Evolutionary conservation across 2,888 invertebrate species (phyloP).

Genomic region (Tinea trinotella): DNA sequence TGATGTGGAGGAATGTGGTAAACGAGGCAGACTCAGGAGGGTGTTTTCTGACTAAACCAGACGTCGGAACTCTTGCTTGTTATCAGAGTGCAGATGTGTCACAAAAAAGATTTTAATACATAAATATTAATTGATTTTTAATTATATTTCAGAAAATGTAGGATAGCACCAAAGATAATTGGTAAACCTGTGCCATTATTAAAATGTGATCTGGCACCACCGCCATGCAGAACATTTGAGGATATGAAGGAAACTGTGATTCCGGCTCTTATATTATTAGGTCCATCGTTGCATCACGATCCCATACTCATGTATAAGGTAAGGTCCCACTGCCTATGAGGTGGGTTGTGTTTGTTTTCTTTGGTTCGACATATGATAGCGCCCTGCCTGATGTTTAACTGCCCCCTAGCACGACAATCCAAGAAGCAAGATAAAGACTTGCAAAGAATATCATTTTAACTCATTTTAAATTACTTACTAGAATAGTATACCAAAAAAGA

Average conservation of each 20-base stretch:
- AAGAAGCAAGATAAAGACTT: too few species aligned
- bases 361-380: too few species aligned
- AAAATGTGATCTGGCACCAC: conserved; percentile 74
- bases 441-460: too few species aligned
- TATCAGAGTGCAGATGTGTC: too few species aligned
- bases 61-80: too few species aligned
- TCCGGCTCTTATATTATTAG: conserved; percentile 88
- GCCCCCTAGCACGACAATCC: too few species aligned
- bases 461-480: too few species aligned
- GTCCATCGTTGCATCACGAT: conserved; percentile 90
- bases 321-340: conserved; percentile 22
- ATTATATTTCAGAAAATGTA: conserved; percentile 76
- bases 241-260: conserved; percentile 83
- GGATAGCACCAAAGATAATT: conserved; percentile 79
- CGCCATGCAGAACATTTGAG: conserved; percentile 77
- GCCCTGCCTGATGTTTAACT: too few species aligned
- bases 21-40: too few species aligned
- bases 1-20: too few species aligned
- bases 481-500: too few species aligned
- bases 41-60: too few species aligned
- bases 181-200: conserved; percentile 69
- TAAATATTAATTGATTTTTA: neutral
- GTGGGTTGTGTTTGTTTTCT: neutral
- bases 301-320: conserved; percentile 91
- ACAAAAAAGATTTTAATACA: neutral